These are phyloP conservation scores for Ibidorhyncha struthersii DNA, from an alignment of 2,113 vertebrate genomes.

Conservation along the genomic window DNA sequence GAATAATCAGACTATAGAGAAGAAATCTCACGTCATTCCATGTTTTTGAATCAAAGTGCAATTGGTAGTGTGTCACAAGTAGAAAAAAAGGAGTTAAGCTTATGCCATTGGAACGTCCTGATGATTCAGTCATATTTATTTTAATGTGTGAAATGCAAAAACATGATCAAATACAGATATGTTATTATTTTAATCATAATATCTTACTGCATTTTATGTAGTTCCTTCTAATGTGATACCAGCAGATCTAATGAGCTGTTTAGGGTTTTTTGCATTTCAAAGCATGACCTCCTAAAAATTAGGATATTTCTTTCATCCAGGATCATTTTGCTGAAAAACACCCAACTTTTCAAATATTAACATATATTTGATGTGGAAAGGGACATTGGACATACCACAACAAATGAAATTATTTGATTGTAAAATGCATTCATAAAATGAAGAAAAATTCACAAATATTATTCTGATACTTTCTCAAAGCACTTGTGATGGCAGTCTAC, in stretches of 20 bases:
- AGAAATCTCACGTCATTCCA: neutral
- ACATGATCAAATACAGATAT: neutral
- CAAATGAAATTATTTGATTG: neutral
- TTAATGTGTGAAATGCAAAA: slow-evolving; percentile 8
- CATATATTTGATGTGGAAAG: slow-evolving; percentile 30
- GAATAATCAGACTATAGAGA: neutral
- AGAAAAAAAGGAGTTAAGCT: neutral
- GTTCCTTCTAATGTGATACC: neutral
- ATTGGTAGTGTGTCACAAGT: neutral
- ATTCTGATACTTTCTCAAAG: neutral
- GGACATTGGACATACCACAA: neutral
- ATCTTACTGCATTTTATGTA: slow-evolving; percentile 18
- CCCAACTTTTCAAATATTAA: slow-evolving; percentile 15
- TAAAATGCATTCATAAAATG: neutral
- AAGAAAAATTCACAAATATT: neutral
- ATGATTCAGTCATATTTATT: neutral
- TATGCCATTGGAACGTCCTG: neutral
- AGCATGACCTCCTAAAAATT: slow-evolving; percentile 26
- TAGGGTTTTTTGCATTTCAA: slow-evolving; percentile 53
- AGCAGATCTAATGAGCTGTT: slow-evolving; percentile 35
- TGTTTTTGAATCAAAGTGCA: neutral
- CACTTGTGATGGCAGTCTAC: neutral
- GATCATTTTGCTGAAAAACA: slow-evolving; percentile 3
- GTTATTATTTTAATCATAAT: slow-evolving; percentile 30
- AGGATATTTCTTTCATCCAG: slow-evolving; percentile 1